A percentile compares a stretch with the other conserved stretches of the same genome.
Evolutionary conservation across 2,888 invertebrate species (phyloP).

Genomic region (Leptopilina syphax): DNA sequence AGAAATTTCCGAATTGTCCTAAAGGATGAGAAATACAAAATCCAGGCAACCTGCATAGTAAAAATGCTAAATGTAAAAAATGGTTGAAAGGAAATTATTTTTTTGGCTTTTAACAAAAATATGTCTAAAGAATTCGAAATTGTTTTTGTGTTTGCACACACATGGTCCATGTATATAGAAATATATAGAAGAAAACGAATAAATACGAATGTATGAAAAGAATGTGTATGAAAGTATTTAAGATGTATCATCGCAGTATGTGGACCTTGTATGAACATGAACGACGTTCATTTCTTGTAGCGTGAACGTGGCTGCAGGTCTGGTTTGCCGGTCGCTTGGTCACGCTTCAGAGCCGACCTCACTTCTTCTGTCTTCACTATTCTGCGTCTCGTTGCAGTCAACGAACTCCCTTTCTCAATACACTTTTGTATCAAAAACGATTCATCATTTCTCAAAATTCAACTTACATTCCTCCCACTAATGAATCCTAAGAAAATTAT

Average conservation of each 20-base stretch:
- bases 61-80: too few relatives aligned
- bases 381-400: slow-evolving; percentile 64
- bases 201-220: not conserved
- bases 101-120: too few relatives aligned
- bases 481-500: too few relatives aligned
- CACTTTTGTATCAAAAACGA: slow-evolving; percentile 49
- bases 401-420: slow-evolving; percentile 63
- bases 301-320: slow-evolving; percentile 50
- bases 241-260: slow-evolving; percentile 7
- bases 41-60: too few relatives aligned
- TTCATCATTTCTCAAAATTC: slow-evolving; percentile 12
- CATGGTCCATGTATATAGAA: not conserved
- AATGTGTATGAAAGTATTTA: slow-evolving; percentile 25
- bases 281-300: slow-evolving; percentile 29
- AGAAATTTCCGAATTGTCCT: too few relatives aligned
- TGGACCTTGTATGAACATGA: slow-evolving; percentile 29
- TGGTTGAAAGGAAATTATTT: too few relatives aligned
- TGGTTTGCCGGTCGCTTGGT: slow-evolving; percentile 60
- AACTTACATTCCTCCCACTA: too few relatives aligned
- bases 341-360: slow-evolving; percentile 64
- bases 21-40: too few relatives aligned
- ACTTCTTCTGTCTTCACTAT: slow-evolving; percentile 57
- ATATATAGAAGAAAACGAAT: too few relatives aligned
- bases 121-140: too few relatives aligned
- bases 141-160: not conserved